phyloP scores from a whole-genome alignment of 53 echinoderm and acorn worm genomes.

The Luidia sarsii region DNA sequence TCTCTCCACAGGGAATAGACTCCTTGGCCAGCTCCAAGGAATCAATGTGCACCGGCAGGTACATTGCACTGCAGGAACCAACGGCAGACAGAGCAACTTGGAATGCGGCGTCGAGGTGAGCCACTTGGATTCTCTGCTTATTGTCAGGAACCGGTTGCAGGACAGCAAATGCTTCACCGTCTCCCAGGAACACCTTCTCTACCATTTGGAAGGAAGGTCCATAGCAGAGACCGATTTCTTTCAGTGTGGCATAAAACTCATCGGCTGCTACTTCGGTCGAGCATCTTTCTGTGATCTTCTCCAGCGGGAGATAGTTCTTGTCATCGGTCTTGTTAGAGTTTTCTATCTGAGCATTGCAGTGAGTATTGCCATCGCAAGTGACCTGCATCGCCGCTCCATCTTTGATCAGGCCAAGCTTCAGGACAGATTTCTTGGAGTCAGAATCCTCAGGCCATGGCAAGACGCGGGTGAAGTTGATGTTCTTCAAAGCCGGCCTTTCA shows the following conservation, averaged over 20 bases:
- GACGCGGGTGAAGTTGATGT: conserved; percentile 60
- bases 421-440: conserved; percentile 23
- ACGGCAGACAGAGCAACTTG: conserved; percentile 67
- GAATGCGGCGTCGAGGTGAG: conserved; percentile 82
- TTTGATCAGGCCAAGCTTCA: conserved; percentile 64
- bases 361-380: conserved; percentile 52
- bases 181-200: conserved; percentile 69
- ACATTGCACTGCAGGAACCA: conserved; percentile 62
- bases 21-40: conserved; percentile 67
- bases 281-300: conserved; percentile 62
- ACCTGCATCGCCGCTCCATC: conserved; percentile 69
- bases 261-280: conserved; percentile 37
- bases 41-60: conserved; percentile 66
- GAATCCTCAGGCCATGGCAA: conserved; percentile 69
- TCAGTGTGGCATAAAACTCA: conserved; percentile 70
- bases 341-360: conserved; percentile 52
- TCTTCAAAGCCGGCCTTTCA: conserved; percentile 56
- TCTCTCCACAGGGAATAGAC: conserved; percentile 69
- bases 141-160: conserved; percentile 62
- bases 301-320: conserved; percentile 21
- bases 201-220: conserved; percentile 77
- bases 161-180: conserved; percentile 69
- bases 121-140: conserved; percentile 81
- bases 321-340: conserved; percentile 18
- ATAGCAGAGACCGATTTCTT: conserved; percentile 64